A percentile compares a stretch with the other conserved stretches of the same genome.
Evolutionary conservation across 1,140 invertebrate genomes (phyloP).

Genomic region (Meloidogyne chitwoodi): DNA sequence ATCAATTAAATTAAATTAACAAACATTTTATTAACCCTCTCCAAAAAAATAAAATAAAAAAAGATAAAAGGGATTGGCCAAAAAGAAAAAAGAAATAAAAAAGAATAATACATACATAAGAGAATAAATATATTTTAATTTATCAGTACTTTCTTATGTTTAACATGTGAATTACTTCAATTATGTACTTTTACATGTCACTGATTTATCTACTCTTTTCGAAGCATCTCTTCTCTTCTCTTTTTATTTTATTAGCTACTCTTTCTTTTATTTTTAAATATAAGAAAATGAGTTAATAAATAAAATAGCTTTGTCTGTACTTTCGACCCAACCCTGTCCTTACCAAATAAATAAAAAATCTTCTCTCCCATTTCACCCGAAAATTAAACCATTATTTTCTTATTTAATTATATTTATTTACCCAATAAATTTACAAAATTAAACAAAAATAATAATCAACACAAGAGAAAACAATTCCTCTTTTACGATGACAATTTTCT

Average conservation of each 20-base stretch:
- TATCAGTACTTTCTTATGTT: neutral
- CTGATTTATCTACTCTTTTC: neutral
- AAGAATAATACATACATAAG: neutral
- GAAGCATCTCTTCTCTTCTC: neutral
- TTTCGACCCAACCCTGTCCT: neutral
- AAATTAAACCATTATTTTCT: no score
- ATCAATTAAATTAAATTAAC: no score
- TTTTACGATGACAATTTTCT: neutral
- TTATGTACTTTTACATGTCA: neutral
- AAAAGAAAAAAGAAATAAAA: neutral
- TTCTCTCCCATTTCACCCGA: neutral
- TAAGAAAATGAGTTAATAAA: no score
- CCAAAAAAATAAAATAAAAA: neutral
- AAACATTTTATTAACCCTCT: no score
- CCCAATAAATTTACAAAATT: neutral
- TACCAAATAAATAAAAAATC: no score
- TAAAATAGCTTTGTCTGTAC: neutral
- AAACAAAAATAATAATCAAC: neutral
- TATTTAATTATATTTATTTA: no score
- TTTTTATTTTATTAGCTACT: neutral
- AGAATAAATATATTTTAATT: neutral
- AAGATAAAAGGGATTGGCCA: neutral
- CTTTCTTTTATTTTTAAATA: no score
- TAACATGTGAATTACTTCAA: neutral
- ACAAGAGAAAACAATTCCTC: neutral